Percentiles rank a stretch among this genome's conserved stretches.
Conservation (phyloP, 2,113 vertebrate species). For the Echinops telfairi region DNA sequence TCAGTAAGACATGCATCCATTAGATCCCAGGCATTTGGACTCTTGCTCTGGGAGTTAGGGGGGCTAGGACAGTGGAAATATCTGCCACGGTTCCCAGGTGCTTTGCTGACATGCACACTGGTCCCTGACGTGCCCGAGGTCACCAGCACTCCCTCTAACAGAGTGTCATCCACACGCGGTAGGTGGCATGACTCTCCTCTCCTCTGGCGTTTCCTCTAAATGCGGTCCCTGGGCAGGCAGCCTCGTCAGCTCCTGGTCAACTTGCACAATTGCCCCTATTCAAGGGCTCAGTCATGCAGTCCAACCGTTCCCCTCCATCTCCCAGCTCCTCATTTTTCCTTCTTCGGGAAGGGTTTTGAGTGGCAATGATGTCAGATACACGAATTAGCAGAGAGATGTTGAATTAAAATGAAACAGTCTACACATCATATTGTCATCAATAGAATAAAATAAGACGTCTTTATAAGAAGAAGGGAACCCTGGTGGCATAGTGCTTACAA, state of each 20-base stretch:
- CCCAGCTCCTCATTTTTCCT: neutral
- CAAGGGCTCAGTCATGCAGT: too few relatives aligned
- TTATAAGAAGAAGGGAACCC: too few relatives aligned
- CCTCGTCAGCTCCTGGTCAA: rapidly evolving
- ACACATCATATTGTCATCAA: neutral
- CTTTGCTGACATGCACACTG: neutral
- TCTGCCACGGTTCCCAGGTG: neutral
- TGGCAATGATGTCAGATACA: neutral
- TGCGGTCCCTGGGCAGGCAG: rapidly evolving
- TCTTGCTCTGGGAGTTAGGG: neutral
- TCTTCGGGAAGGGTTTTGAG: neutral
- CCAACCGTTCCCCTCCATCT: neutral
- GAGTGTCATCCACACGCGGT: rapidly evolving
- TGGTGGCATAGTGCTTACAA: too few relatives aligned
- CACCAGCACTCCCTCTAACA: neutral
- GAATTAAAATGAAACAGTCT: neutral
- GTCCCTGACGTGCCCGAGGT: neutral
- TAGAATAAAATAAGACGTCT: neutral
- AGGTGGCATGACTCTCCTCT: rapidly evolving
- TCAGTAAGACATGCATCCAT: rapidly evolving
- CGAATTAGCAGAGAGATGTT: neutral
- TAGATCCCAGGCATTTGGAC: neutral
- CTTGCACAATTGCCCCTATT: neutral
- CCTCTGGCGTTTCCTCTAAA: neutral
- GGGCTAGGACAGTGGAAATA: too few relatives aligned